phyloP scores from a whole-genome alignment of 2,113 vertebrate genomes.

The Gobius niger region DNA sequence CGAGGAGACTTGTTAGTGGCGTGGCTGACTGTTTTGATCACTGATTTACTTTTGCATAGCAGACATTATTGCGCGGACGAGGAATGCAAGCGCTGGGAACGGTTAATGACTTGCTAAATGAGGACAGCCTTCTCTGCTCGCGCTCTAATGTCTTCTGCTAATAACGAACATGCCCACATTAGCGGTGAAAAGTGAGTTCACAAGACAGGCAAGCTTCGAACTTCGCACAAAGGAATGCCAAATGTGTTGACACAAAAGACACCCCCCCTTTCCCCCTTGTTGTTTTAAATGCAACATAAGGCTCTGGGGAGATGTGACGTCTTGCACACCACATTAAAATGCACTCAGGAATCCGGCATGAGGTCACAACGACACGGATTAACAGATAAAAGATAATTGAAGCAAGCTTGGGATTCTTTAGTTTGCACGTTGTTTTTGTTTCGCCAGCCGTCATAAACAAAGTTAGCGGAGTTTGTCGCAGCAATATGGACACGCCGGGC shows the following conservation, averaged over 20 bases:
- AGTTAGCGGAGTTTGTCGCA: slow-evolving; percentile 62
- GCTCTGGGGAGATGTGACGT: slow-evolving; percentile 44
- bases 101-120: slow-evolving; percentile 45
- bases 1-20: slow-evolving; percentile 37
- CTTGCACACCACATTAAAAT: slow-evolving; percentile 56
- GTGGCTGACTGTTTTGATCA: slow-evolving; percentile 37
- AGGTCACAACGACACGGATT: slow-evolving; percentile 55
- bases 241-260: slow-evolving; percentile 60
- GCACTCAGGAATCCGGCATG: slow-evolving; percentile 48
- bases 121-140: slow-evolving; percentile 60
- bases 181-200: slow-evolving; percentile 56
- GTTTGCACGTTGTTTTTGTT: slow-evolving; percentile 62
- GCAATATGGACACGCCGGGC: slow-evolving; percentile 59
- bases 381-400: slow-evolving; percentile 61
- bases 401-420: slow-evolving; percentile 44
- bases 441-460: slow-evolving; percentile 56
- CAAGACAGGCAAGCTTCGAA: slow-evolving; percentile 59
- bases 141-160: slow-evolving; percentile 44
- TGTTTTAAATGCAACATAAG: slow-evolving; percentile 58
- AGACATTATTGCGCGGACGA: slow-evolving; percentile 22
- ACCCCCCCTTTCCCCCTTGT: slow-evolving; percentile 12
- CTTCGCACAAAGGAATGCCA: slow-evolving; percentile 63
- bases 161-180: slow-evolving; percentile 51
- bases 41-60: slow-evolving; percentile 15
- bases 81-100: slow-evolving; percentile 17